Percentiles rank a stretch among this genome's conserved stretches.
Evolutionary conservation across 2,113 vertebrate genomes (phyloP).

Genomic region (Urocynchramus pylzowi): DNA sequence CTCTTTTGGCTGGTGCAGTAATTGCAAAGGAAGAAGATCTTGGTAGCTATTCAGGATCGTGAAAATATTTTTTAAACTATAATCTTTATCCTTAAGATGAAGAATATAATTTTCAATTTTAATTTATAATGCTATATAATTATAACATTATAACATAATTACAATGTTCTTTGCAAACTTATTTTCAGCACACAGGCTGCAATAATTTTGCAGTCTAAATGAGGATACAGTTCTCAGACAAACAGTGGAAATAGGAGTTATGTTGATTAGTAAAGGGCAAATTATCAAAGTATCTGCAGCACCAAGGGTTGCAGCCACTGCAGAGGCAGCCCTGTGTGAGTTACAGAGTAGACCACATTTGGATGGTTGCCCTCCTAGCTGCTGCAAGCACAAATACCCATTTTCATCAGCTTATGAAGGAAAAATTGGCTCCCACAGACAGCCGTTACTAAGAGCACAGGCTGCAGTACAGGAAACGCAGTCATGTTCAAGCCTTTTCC

Average conservation of each 20-base stretch:
- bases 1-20: neutral
- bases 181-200: neutral
- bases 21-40: neutral
- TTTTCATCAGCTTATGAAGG: neutral
- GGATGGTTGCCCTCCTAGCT: neutral
- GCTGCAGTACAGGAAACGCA: neutral
- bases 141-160: too few relatives aligned
- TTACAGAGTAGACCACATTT: neutral
- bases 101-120: neutral
- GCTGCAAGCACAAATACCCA: neutral
- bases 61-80: neutral
- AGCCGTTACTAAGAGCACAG: neutral
- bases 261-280: neutral
- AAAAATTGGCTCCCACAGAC: neutral
- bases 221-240: neutral
- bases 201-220: neutral
- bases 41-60: neutral
- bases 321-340: neutral
- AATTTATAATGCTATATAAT: too few relatives aligned
- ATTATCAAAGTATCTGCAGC: neutral
- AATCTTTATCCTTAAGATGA: neutral
- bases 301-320: neutral
- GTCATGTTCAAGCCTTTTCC: neutral
- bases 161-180: too few relatives aligned
- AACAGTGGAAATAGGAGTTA: neutral